Conservation (phyloP, 2,888 invertebrate genomes). For the Agrotis segetum region DNA sequence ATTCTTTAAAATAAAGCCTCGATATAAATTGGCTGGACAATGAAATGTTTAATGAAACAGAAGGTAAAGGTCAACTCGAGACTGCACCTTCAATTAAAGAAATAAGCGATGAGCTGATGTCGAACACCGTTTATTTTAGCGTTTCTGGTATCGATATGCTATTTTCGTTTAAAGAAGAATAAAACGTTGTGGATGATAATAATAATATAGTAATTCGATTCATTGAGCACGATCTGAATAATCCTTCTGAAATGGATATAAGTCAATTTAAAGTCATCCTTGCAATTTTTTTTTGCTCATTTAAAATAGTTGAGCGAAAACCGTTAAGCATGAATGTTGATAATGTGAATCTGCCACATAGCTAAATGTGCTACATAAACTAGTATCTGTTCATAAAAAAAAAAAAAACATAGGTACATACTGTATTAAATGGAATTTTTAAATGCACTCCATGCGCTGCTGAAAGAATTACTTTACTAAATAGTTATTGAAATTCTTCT, state of each 20-base stretch:
- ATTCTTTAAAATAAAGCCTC: conserved; percentile 67
- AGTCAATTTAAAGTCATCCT: background rate
- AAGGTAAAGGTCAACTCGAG: conserved; percentile 65
- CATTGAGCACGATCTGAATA: conserved; percentile 8
- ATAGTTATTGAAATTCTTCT: conserved; percentile 23
- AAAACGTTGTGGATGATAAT: background rate
- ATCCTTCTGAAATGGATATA: conserved; percentile 5
- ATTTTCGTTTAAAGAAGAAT: conserved; percentile 25
- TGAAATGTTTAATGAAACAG: conserved; percentile 80
- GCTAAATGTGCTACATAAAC: conserved; percentile 26
- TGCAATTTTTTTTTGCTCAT: background rate
- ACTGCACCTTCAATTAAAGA: conserved; percentile 71
- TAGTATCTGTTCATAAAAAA: conserved; percentile 19
- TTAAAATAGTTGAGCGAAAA: conserved; percentile 13
- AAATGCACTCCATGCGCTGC: background rate
- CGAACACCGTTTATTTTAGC: conserved; percentile 49
- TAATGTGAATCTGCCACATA: conserved; percentile 17
- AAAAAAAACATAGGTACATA: conserved; percentile 30
- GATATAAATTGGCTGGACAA: conserved; percentile 77
- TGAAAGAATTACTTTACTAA: conserved; percentile 27
- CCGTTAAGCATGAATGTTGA: conserved; percentile 19
- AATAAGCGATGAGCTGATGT: conserved; percentile 62
- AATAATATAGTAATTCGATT: conserved; percentile 16
- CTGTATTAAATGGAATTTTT: conserved; percentile 34
- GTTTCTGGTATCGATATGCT: conserved; percentile 52